Percentiles rank a stretch among this genome's conserved stretches.
Evolutionary conservation across 2,888 invertebrate genomes (phyloP).

Genomic region (Agrotis puta): DNA sequence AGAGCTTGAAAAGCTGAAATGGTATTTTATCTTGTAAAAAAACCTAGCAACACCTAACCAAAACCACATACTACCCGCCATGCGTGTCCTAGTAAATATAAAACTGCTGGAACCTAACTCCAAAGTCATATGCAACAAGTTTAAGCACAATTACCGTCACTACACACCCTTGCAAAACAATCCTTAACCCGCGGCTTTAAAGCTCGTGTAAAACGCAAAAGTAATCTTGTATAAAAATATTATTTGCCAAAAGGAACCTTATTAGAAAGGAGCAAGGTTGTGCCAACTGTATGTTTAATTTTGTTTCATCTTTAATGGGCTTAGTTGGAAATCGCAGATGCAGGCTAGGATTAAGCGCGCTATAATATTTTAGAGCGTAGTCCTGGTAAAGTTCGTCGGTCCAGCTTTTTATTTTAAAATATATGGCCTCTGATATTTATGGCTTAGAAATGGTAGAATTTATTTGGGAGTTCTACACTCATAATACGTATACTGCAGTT

Average conservation of each 20-base stretch:
- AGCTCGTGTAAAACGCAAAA: slow-evolving; percentile 24
- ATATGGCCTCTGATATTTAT: slow-evolving; percentile 47
- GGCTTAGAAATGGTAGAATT: slow-evolving; percentile 30
- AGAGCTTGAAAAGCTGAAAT: background rate
- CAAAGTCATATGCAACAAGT: slow-evolving; percentile 63
- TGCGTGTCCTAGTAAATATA: slow-evolving; percentile 34
- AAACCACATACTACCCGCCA: slow-evolving; percentile 21
- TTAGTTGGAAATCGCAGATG: slow-evolving; percentile 63
- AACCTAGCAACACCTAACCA: slow-evolving; percentile 4
- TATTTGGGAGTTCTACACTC: slow-evolving; percentile 22
- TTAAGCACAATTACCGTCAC: slow-evolving; percentile 1
- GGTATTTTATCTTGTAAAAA: background rate
- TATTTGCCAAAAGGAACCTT: slow-evolving; percentile 38
- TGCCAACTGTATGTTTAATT: slow-evolving; percentile 25
- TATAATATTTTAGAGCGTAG: slow-evolving; percentile 62
- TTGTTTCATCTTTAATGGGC: slow-evolving; percentile 61
- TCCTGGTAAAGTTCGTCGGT: slow-evolving; percentile 45
- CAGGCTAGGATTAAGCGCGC: slow-evolving; percentile 61
- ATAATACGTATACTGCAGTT: slow-evolving; percentile 3
- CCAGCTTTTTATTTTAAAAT: slow-evolving; percentile 46
- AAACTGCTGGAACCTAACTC: slow-evolving; percentile 43
- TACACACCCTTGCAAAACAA: slow-evolving; percentile 10
- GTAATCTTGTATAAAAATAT: background rate
- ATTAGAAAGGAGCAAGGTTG: slow-evolving; percentile 8
- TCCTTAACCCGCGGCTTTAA: slow-evolving; percentile 8